Base-by-base conservation (phyloP, 2,113 vertebrate species). In the Semnornis frantzii region DNA sequence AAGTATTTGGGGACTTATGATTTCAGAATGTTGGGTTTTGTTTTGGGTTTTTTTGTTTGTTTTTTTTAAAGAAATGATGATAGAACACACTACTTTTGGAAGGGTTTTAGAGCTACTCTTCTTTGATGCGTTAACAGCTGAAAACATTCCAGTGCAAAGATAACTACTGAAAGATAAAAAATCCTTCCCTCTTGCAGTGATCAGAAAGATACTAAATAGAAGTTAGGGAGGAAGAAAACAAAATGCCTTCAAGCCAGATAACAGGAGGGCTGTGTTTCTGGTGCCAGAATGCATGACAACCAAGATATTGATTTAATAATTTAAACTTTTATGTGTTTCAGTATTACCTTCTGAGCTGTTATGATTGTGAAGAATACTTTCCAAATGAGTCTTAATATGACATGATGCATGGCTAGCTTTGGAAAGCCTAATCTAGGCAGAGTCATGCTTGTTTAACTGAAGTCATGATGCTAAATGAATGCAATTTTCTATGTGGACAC, bases 371-470 rank as follows among this genome's bases (percentile, higher is more conserved):
- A 91, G 69, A 91, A 94, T 87, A 91, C 82, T 80, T 94, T 71
- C 57, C 48, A 46, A 64, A 71, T 78, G 5, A 80, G 64, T 58
- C 48, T 74, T 82, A 91, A 77, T 87, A 24, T 27, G 91, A 71
- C 2, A 5, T 87, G 89, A 91, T 93, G 78, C 75, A 74, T 79
- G 75, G 31, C 48, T 77, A 9, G 48, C 55, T 92, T 62, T 85
- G 82, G 74, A 89, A 77, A 72, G 68, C 71, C 57, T 91, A 48
- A 82, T 93, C 62, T 85, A 63, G 33, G 64, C 68, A 93, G 87
- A 85, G 82, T 82, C 75, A 91, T 91, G 87, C 72, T 89, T 95
- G 82, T 93, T 94, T 92, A 91, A 87, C 89, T 87, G 84, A 85
- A 93, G 89, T 91, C 74, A 85, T 60, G 59, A 93, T 94, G 94